These are phyloP conservation scores for Hirundichthys speculiger DNA, from an alignment of 2,113 vertebrate species.

Conservation along the genomic window DNA sequence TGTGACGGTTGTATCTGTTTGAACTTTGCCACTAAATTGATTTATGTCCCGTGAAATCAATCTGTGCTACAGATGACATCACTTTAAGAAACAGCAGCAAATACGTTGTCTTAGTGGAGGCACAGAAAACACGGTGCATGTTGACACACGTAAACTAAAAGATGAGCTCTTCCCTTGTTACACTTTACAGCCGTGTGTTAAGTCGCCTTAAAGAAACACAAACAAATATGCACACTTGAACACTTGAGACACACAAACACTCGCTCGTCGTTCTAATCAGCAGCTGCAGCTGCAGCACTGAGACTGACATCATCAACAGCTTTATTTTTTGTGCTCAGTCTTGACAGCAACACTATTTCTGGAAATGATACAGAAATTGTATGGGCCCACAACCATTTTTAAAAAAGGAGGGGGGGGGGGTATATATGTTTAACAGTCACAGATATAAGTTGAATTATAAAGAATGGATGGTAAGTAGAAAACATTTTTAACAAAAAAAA, in stretches of 20 bases:
- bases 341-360: slow-evolving; percentile 41
- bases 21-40: neutral
- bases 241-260: neutral
- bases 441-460: slow-evolving; percentile 42
- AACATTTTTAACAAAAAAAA: slow-evolving; percentile 52
- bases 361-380: slow-evolving; percentile 52
- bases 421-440: slow-evolving; percentile 50
- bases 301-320: slow-evolving; percentile 32
- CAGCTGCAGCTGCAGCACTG: slow-evolving; percentile 8
- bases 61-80: neutral
- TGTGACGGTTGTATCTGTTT: no score
- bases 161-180: neutral
- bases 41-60: neutral
- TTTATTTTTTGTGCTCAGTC: slow-evolving; percentile 68
- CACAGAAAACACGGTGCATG: no score
- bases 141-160: slow-evolving; percentile 17
- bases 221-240: neutral
- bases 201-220: neutral
- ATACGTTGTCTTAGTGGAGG: slow-evolving; percentile 1
- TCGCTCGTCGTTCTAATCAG: neutral
- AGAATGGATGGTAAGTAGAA: slow-evolving; percentile 60
- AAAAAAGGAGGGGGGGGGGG: no score
- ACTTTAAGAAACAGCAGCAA: neutral
- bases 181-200: slow-evolving; percentile 4
- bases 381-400: slow-evolving; percentile 63